Evolutionary conservation across 2,888 invertebrate genomes (phyloP).

Genomic region (Chloroclystis v-ata): DNA sequence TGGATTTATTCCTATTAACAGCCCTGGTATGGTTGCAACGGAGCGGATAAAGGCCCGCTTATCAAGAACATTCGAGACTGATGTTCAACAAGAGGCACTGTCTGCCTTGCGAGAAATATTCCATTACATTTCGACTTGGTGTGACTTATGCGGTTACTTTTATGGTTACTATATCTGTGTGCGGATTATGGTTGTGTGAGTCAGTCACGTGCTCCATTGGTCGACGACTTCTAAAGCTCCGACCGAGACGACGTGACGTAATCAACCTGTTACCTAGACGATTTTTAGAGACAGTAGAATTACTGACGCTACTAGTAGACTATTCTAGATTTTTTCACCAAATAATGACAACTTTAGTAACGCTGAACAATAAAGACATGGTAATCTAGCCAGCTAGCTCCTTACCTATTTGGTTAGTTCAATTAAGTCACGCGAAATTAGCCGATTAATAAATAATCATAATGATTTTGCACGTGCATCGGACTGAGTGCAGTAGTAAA

Average conservation of each 20-base stretch:
- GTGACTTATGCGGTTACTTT: constrained; percentile 30
- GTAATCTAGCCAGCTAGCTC: too few species aligned
- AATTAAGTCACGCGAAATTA: too few species aligned
- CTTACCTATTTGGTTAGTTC: too few species aligned
- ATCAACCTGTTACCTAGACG: constrained; percentile 12
- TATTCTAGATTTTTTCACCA: not conserved
- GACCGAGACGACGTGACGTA: constrained; percentile 16
- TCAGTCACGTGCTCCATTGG: constrained; percentile 12
- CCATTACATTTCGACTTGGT: constrained; percentile 54
- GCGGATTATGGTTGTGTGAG: constrained; percentile 32
- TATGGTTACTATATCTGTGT: constrained; percentile 31
- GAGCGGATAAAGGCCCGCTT: constrained; percentile 24
- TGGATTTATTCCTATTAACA: too few species aligned
- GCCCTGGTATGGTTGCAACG: constrained; percentile 3
- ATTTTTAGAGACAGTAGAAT: not conserved
- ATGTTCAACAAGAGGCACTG: constrained; percentile 34
- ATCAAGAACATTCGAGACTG: constrained; percentile 55
- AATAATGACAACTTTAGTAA: too few species aligned
- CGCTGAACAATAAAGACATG: too few species aligned
- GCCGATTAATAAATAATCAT: too few species aligned
- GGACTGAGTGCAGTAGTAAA: not conserved
- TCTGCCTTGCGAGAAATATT: constrained; percentile 53
- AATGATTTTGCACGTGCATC: too few species aligned
- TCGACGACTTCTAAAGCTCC: constrained; percentile 13
- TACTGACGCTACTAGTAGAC: not conserved